A percentile compares a stretch with the other conserved stretches of the same genome.
Conservation (phyloP, 30 jellyfish, hydroid and myxozoan genomes). For the Hydra vulgaris region DNA sequence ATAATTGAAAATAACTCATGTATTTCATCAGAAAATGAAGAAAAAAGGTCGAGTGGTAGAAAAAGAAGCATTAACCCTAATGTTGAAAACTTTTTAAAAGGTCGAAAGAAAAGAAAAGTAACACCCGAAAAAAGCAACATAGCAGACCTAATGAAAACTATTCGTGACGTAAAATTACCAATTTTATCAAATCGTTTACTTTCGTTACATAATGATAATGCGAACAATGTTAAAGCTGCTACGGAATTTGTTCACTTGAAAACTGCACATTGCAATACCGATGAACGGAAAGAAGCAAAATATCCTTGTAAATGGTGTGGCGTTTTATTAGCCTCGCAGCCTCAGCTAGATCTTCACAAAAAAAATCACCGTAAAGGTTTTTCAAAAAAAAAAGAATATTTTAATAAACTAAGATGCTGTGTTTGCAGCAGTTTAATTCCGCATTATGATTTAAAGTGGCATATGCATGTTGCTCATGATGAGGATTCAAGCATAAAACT, state of each 20-base stretch:
- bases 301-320: conserved; percentile 14
- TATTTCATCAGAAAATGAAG: too few relatives aligned
- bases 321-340: not conserved
- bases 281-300: not conserved
- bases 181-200: not conserved
- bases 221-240: not conserved
- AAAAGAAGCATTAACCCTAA: conserved; percentile 15
- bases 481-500: not conserved
- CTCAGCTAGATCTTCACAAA: not conserved
- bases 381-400: not conserved
- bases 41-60: conserved; percentile 21
- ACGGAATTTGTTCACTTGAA: not conserved
- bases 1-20: too few relatives aligned
- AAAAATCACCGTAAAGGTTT: conserved; percentile 2
- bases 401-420: conserved; percentile 3
- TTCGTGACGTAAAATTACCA: not conserved
- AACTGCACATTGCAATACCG: not conserved
- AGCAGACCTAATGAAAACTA: not conserved
- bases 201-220: not conserved
- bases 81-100: conserved; percentile 9
- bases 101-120: not conserved
- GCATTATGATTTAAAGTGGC: conserved; percentile 27
- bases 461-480: conserved; percentile 25
- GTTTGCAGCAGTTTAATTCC: not conserved
- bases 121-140: not conserved